Percentiles rank a stretch among this genome's conserved stretches.
phyloP scores from a whole-genome alignment of 2,797 vertebrate species.

The Myotis myotis region DNA sequence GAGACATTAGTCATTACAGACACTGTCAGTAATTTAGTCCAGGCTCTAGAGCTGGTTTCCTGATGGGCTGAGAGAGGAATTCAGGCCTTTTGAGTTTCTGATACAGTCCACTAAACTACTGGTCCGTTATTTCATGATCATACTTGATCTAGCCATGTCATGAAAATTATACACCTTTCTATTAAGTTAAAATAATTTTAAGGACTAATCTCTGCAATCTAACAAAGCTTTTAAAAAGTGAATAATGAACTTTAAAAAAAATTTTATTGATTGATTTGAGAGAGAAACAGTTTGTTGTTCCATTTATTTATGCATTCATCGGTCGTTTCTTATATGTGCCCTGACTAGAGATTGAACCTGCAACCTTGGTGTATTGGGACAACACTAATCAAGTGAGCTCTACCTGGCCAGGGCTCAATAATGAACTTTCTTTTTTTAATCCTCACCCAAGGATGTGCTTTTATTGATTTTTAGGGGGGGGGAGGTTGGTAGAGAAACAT shows the following conservation, averaged over 20 bases:
- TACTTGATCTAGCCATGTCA: background rate
- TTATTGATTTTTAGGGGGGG: background rate
- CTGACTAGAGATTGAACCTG: too few relatives aligned
- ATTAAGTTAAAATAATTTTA: conserved; percentile 3
- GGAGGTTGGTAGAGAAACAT: background rate
- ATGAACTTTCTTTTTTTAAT: background rate
- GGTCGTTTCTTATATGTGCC: background rate
- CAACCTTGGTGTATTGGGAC: too few relatives aligned
- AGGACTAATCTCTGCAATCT: background rate
- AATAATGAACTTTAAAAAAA: background rate
- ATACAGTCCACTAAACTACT: background rate
- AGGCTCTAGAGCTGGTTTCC: background rate
- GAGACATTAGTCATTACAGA: background rate
- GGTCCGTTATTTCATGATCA: background rate
- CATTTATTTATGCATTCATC: background rate
- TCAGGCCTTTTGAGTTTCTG: background rate
- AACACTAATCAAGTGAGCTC: background rate
- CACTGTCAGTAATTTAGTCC: background rate
- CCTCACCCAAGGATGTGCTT: background rate
- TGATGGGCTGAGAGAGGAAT: background rate
- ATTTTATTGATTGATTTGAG: background rate
- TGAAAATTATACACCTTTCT: background rate
- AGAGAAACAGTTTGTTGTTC: background rate
- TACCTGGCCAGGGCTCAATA: too few relatives aligned
- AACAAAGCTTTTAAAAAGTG: background rate